These are phyloP conservation scores for Aphidius ervi DNA, from an alignment of 1,140 invertebrate species.

Conservation along the genomic window DNA sequence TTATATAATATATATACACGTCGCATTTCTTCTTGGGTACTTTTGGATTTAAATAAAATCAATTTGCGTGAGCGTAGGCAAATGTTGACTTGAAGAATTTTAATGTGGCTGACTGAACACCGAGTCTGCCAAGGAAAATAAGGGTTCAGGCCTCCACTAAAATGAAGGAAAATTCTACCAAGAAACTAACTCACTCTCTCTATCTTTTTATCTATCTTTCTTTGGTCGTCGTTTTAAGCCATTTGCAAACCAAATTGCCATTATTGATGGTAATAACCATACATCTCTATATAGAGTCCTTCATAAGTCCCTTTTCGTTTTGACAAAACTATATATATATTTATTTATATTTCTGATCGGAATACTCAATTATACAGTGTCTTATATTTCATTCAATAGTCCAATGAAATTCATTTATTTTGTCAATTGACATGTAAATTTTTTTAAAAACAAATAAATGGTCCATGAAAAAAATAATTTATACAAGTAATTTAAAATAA, in stretches of 20 bases:
- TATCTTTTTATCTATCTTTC: too few relatives aligned
- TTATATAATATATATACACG: too few relatives aligned
- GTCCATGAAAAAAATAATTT: neutral
- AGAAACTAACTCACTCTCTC: constrained; percentile 32
- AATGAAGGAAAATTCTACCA: constrained; percentile 50
- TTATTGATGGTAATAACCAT: constrained; percentile 53
- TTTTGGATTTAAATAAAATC: constrained; percentile 51
- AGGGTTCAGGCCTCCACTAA: constrained; percentile 35
- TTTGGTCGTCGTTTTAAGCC: constrained; percentile 45
- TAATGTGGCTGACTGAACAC: constrained; percentile 46
- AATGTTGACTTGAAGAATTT: constrained; percentile 52
- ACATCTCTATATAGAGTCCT: constrained; percentile 37
- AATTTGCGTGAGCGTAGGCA: constrained; percentile 50
- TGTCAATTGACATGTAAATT: neutral
- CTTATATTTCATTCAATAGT: too few relatives aligned
- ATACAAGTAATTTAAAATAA: neutral
- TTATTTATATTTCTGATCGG: constrained; percentile 13
- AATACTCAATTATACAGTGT: constrained; percentile 13
- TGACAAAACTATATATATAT: neutral
- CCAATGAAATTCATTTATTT: neutral
- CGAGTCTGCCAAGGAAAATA: constrained; percentile 17
- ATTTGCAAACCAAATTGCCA: constrained; percentile 54
- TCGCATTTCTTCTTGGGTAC: constrained; percentile 30
- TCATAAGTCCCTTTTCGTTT: constrained; percentile 12
- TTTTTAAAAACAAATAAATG: neutral